phyloP scores from a whole-genome alignment of 2,113 vertebrate genomes.

The Rissa tridactyla region DNA sequence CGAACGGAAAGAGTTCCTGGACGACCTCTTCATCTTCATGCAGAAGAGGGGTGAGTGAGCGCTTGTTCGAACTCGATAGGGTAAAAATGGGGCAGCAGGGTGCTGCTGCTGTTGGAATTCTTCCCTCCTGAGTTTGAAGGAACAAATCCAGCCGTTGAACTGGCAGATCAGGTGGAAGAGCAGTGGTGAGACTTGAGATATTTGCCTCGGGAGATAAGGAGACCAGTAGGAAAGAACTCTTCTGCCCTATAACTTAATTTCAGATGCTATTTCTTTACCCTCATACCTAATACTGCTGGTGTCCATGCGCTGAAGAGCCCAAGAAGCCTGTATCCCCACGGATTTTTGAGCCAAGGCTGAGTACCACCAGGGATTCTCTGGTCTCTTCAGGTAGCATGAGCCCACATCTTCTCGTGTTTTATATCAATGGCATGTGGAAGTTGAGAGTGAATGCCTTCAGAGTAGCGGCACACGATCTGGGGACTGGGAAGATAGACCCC shows the following conservation, averaged over 20 bases:
- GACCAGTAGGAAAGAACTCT: background rate
- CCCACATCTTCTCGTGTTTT: background rate
- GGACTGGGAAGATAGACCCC: background rate
- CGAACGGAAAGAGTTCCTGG: constrained; percentile 93
- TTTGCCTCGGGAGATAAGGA: background rate
- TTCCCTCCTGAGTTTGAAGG: background rate
- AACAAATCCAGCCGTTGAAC: background rate
- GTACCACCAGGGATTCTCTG: background rate
- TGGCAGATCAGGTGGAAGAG: background rate
- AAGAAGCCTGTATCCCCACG: background rate
- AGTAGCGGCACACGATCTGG: background rate
- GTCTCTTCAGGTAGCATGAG: background rate
- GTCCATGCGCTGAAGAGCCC: background rate
- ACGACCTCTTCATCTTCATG: constrained; percentile 96
- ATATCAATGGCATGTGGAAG: background rate
- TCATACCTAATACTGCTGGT: background rate
- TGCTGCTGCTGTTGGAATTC: background rate
- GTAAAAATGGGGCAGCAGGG: background rate
- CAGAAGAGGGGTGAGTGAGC: constrained; percentile 91
- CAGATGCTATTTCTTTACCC: background rate
- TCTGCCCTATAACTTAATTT: background rate
- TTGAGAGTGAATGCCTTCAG: background rate
- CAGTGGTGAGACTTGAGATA: background rate
- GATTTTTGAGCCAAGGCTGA: background rate
- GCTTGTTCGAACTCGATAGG: fast-evolving